These are phyloP conservation scores for Betta splendens DNA, from an alignment of 2,797 vertebrate genomes.

Conservation along the genomic window DNA sequence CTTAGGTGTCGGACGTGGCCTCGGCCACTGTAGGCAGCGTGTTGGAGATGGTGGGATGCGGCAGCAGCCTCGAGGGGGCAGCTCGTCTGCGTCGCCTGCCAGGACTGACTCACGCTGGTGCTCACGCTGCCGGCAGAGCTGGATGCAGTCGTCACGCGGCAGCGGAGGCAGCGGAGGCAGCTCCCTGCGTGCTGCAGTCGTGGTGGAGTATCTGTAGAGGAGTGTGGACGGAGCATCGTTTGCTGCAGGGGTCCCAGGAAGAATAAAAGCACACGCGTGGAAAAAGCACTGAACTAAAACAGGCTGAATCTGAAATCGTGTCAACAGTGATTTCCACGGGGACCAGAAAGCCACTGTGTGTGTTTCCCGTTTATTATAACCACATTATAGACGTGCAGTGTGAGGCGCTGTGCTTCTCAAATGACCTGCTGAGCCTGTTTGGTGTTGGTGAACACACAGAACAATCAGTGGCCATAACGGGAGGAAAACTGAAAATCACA, in stretches of 20 bases:
- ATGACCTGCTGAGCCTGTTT: slow-evolving; percentile 25
- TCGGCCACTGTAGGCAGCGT: too few relatives aligned
- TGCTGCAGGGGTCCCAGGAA: slow-evolving; percentile 34
- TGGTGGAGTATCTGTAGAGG: too few relatives aligned
- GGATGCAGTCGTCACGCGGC: slow-evolving; percentile 32
- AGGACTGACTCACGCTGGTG: slow-evolving; percentile 45
- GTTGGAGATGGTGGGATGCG: slow-evolving; percentile 32
- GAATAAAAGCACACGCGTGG: too few relatives aligned
- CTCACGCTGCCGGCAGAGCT: slow-evolving; percentile 31
- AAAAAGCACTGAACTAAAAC: slow-evolving; percentile 39
- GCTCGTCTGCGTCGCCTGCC: slow-evolving; percentile 41
- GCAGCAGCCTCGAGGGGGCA: slow-evolving; percentile 23
- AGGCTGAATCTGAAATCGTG: slow-evolving; percentile 36
- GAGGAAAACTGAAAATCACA: neutral
- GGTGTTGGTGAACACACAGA: slow-evolving; percentile 21
- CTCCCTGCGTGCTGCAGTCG: too few relatives aligned
- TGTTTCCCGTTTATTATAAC: too few relatives aligned
- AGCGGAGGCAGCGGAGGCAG: too few relatives aligned
- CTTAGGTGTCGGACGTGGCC: too few relatives aligned
- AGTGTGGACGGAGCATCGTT: too few relatives aligned
- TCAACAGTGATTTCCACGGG: slow-evolving; percentile 49
- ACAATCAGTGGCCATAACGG: slow-evolving; percentile 18
- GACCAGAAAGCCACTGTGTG: slow-evolving; percentile 35
- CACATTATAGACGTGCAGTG: too few relatives aligned
- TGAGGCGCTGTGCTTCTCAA: slow-evolving; percentile 12